Evolutionary conservation across 2,113 vertebrate species (phyloP), one percentile per base, ranked within the genome.

Genomic region (Pelobates fuscus): DNA sequence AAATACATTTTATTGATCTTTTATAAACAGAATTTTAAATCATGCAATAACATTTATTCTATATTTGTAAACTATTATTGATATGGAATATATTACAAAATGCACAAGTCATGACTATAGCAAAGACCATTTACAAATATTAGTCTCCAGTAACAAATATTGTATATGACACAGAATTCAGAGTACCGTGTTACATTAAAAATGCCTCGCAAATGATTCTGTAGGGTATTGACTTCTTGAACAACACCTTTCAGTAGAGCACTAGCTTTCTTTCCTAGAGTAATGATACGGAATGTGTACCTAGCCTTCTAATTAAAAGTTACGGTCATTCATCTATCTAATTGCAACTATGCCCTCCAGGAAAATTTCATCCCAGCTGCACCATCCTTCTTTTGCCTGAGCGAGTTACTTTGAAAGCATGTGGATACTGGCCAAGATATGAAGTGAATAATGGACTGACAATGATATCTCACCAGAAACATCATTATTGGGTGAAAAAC

Each of bases 291-390:
- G 87, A 90, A 83, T 85, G 57, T 93, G 87, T 91, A 93, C 88
- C 91, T 91, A 85, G 86, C 81, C 85, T 92, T 95, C 93, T 94
- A 95, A 96, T 96, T 95, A 95, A 96, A 94, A 91, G 87, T 78
- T 65, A 83, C 75, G 84, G 91, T 85, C 92, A 94, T 96, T 93
- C 88, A 92, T 98, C 94, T 95, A 90, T 89, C 91, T 96, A 96
- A 97, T 90, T 95, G 93, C 92, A 92, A 85, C 88, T 91, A 81
- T 90, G 92, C 88, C 93, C 95, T 89, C 89, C 85, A 93, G 93
- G 92, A 91, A 89, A 88, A 92, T 94, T 94, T 89, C 81, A 86
- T 89, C 90, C 89, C 87, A 87, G 92, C 88, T 84, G 90, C 81
- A 84, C 87, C 81, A 86, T 94, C 89, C 84, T 88, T 92, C 83